Evolutionary conservation across 2,113 vertebrate genomes (phyloP).

Genomic region (Otocyon megalotis): DNA sequence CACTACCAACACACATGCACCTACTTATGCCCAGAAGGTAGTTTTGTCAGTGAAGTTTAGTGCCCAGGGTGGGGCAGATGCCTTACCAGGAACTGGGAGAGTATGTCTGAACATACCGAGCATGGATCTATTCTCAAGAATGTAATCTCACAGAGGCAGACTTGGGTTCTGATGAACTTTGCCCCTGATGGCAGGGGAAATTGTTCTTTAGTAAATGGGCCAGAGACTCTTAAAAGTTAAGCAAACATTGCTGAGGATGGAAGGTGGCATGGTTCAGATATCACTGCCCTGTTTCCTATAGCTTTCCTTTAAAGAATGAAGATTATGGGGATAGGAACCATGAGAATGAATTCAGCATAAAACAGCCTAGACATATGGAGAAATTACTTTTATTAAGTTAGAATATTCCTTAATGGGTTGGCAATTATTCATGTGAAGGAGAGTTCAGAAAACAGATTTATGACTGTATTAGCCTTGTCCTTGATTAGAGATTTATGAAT

Average conservation of each 20-base stretch:
- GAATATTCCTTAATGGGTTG: constrained; percentile 26
- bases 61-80: neutral
- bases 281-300: neutral
- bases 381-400: constrained; percentile 71
- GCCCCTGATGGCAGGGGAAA: neutral
- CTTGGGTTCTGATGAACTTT: neutral
- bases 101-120: neutral
- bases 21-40: neutral
- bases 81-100: neutral
- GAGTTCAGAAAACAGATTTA: neutral
- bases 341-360: neutral
- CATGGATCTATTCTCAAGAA: neutral
- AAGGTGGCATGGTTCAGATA: neutral
- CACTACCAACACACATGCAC: neutral
- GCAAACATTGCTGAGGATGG: neutral
- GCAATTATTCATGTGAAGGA: constrained; percentile 27
- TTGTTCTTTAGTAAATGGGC: neutral
- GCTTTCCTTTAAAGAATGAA: neutral
- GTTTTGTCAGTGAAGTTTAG: neutral
- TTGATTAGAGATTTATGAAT: constrained; percentile 20
- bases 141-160: neutral
- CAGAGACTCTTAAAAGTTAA: neutral
- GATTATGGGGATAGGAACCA: neutral
- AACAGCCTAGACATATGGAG: neutral
- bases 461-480: neutral